These are phyloP conservation scores for Pseudochromis fuscus DNA, from an alignment of 2,797 vertebrate species.

Conservation along the genomic window DNA sequence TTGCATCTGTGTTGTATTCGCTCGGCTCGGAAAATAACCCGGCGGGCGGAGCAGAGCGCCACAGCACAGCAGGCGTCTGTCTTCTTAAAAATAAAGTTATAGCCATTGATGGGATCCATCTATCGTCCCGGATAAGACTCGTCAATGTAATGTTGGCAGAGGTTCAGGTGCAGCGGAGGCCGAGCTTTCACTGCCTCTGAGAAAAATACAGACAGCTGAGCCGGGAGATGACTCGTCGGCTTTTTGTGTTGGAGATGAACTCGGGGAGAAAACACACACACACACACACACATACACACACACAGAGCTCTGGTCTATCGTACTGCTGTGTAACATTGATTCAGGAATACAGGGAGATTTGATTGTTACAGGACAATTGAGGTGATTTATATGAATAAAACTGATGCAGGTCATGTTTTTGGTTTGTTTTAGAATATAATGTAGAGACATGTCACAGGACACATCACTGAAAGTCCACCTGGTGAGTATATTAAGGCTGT, in stretches of 20 bases:
- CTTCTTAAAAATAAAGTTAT: constrained; percentile 66
- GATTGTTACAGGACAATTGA: too few species aligned
- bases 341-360: too few species aligned
- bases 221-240: not conserved
- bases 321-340: too few species aligned
- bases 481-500: too few species aligned
- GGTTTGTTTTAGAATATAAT: too few species aligned
- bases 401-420: too few species aligned
- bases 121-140: constrained; percentile 74
- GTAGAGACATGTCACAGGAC: too few species aligned
- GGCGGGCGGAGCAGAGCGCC: not conserved
- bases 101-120: constrained; percentile 51
- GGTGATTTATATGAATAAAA: too few species aligned
- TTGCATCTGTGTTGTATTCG: constrained; percentile 1
- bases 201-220: constrained; percentile 74
- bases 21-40: constrained; percentile 37
- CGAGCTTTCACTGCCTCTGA: constrained; percentile 78
- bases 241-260: not conserved
- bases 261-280: not conserved
- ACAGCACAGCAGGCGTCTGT: constrained; percentile 30
- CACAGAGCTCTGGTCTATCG: too few species aligned
- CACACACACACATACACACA: too few species aligned
- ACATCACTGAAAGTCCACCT: too few species aligned
- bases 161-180: constrained; percentile 73
- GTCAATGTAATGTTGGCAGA: constrained; percentile 82